These are phyloP conservation scores for Pogonocichla stellata DNA, from an alignment of 2,113 vertebrate genomes.

Conservation along the genomic window DNA sequence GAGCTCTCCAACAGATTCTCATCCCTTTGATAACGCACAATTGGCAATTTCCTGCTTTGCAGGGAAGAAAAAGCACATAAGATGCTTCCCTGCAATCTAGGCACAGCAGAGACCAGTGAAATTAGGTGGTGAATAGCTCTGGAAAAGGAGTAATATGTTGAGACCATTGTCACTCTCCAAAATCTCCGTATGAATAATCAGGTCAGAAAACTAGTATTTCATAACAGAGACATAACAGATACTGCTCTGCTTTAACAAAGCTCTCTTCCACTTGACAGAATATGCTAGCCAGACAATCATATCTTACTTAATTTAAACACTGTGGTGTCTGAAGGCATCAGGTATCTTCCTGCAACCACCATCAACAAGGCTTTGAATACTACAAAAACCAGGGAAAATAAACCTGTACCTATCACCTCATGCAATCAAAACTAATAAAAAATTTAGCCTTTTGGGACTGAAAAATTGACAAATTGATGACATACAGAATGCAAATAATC, in stretches of 20 bases:
- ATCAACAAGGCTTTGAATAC: not conserved
- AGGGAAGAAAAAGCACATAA: not conserved
- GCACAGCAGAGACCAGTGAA: not conserved
- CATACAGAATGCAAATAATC: not conserved
- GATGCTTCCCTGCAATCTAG: not conserved
- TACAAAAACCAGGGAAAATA: not conserved
- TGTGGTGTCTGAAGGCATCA: not conserved
- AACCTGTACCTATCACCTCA: not conserved
- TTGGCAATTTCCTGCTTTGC: not conserved
- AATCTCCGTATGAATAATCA: not conserved
- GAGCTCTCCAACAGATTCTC: not conserved
- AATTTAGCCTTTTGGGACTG: not conserved
- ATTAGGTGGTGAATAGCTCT: not conserved
- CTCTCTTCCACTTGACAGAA: not conserved
- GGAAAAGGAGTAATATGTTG: not conserved
- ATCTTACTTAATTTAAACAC: not conserved
- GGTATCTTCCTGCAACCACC: not conserved
- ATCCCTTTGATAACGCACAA: not conserved
- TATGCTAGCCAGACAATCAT: not conserved
- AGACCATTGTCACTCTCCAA: not conserved
- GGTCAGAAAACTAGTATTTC: not conserved
- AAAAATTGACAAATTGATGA: not conserved
- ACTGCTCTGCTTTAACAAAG: not conserved
- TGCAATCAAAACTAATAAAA: not conserved
- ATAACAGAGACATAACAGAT: not conserved